Percentiles rank a stretch among this genome's conserved stretches.
Conservation (phyloP, 2,113 vertebrate species). For the Python bivittatus region DNA sequence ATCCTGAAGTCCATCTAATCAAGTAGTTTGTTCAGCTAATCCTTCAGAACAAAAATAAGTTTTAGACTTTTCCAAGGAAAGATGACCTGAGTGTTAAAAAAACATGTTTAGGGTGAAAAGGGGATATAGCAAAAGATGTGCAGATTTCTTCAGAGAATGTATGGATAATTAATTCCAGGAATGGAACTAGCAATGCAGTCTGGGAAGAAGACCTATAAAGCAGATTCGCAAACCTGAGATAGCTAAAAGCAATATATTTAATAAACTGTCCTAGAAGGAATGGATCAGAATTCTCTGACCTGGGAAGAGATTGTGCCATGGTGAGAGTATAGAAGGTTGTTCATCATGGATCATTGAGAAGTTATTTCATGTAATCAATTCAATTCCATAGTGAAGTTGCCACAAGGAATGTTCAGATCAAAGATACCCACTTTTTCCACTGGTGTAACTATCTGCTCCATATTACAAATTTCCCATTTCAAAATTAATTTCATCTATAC, state of each 20-base stretch:
- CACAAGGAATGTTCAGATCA: background rate
- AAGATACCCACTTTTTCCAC: background rate
- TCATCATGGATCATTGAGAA: background rate
- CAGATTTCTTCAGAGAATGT: background rate
- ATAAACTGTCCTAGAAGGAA: background rate
- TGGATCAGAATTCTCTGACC: background rate
- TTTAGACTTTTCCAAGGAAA: background rate
- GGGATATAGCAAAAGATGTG: background rate
- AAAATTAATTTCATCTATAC: background rate
- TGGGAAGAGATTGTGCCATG: background rate
- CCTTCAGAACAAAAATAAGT: background rate
- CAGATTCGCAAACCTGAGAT: background rate
- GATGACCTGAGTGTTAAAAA: background rate
- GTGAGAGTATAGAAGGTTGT: background rate
- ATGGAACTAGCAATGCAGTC: background rate
- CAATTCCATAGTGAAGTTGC: too few relatives aligned
- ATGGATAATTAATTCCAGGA: background rate
- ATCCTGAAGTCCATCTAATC: background rate
- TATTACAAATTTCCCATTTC: background rate
- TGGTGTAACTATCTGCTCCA: too few relatives aligned
- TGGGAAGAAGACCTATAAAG: background rate
- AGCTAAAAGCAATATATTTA: background rate
- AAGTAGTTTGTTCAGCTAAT: background rate
- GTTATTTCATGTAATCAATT: background rate
- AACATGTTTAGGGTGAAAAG: background rate